Conservation (phyloP, 2,797 vertebrate genomes). For the Lacerta bilineata region DNA sequence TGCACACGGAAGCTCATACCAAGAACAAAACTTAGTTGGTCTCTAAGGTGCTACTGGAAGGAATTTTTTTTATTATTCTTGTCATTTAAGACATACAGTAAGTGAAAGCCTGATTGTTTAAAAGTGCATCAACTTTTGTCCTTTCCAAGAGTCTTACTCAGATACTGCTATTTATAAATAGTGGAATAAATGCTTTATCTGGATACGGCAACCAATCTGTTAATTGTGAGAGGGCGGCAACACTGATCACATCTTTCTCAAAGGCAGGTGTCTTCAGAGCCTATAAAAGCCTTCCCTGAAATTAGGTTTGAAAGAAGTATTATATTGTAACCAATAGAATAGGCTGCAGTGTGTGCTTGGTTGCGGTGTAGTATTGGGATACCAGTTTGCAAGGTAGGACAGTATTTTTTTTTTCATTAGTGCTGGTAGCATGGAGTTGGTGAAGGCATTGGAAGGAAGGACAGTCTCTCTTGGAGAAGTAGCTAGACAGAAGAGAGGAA, state of each 20-base stretch:
- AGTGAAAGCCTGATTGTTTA: background rate
- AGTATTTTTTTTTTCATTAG: background rate
- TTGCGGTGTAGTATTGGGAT: background rate
- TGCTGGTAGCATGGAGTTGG: background rate
- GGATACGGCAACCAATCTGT: background rate
- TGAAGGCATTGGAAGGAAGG: no score
- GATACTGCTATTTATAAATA: background rate
- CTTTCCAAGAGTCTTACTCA: background rate
- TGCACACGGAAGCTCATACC: no score
- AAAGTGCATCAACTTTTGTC: background rate
- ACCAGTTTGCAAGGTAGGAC: background rate
- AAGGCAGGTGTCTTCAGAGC: no score
- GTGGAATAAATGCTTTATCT: background rate
- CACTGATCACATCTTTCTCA: no score
- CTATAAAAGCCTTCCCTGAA: no score
- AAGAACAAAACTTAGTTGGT: no score
- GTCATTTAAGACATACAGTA: background rate
- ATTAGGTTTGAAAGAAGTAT: no score
- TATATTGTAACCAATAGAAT: no score
- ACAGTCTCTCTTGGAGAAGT: background rate
- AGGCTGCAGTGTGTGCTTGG: no score
- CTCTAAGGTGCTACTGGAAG: no score
- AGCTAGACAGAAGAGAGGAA: background rate
- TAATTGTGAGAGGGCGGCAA: no score
- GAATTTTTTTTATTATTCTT: background rate